A percentile compares a stretch with the other conserved stretches of the same genome.
Conservation (phyloP, 2,888 invertebrate genomes). For the Drosophila eohydei region DNA sequence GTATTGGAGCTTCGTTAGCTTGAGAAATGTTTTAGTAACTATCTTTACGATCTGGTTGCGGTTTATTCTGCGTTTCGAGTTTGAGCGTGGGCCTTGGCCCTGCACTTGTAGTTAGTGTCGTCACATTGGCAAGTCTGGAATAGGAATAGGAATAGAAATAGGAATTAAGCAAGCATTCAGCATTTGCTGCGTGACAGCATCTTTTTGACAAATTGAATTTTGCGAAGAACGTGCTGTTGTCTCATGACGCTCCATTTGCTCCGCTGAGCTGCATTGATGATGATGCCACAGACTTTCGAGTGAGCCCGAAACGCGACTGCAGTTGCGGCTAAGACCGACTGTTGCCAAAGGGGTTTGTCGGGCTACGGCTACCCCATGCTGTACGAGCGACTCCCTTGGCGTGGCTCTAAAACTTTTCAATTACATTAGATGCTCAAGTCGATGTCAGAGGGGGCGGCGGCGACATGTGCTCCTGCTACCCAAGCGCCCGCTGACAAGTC, state of each 20-base stretch:
- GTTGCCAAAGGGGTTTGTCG: constrained; percentile 12
- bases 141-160: constrained; percentile 38
- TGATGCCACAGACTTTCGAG: constrained; percentile 28
- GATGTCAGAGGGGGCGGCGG: constrained; percentile 32
- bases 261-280: constrained; percentile 51
- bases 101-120: constrained; percentile 25
- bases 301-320: constrained; percentile 28
- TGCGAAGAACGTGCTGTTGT: constrained; percentile 74
- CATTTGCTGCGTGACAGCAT: constrained; percentile 76
- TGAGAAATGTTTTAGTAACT: constrained; percentile 9
- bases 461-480: constrained; percentile 57
- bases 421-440: constrained; percentile 73
- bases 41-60: constrained; percentile 14
- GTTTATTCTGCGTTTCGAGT: constrained; percentile 1
- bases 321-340: constrained; percentile 56
- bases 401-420: constrained; percentile 71
- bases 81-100: constrained; percentile 10
- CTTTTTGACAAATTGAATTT: constrained; percentile 81
- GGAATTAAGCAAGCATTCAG: constrained; percentile 79
- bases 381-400: constrained; percentile 18
- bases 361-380: background rate
- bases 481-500: constrained; percentile 76
- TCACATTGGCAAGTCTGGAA: constrained; percentile 38
- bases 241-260: constrained; percentile 70
- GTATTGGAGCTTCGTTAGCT: constrained; percentile 13